Conservation (phyloP, 2,113 vertebrate genomes). For the Pithys albifrons region DNA sequence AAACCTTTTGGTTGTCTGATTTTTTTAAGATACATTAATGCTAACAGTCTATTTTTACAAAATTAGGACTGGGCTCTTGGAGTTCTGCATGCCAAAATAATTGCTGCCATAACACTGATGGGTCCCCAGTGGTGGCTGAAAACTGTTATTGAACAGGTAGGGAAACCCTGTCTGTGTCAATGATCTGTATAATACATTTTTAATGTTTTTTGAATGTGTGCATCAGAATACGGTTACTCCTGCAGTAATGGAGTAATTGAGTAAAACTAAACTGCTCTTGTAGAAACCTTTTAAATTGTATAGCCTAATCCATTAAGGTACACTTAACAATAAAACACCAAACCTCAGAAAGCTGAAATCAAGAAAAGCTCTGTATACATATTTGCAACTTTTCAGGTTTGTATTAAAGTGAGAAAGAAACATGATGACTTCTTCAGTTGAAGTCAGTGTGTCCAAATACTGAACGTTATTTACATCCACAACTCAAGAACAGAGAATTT, state of each 20-base stretch:
- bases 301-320: neutral
- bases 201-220: neutral
- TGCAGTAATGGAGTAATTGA: neutral
- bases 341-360: neutral
- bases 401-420: neutral
- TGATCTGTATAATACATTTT: neutral
- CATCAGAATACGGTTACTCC: neutral
- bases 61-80: conserved; percentile 97
- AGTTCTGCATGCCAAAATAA: conserved; percentile 99
- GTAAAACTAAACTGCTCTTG: neutral
- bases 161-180: neutral
- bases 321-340: neutral
- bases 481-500: neutral
- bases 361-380: neutral
- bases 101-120: conserved; percentile 98
- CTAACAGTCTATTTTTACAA: neutral
- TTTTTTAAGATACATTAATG: neutral
- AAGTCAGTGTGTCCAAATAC: neutral
- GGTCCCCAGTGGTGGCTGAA: conserved; percentile 99
- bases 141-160: conserved; percentile 96
- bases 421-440: neutral
- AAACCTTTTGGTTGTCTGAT: neutral
- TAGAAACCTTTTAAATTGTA: neutral
- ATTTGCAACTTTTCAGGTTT: neutral
- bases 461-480: neutral